A percentile compares a stretch with the other conserved stretches of the same genome.
These are phyloP conservation scores for Sebastes itinus DNA, from an alignment of 2,797 vertebrate genomes.

Conservation along the genomic window DNA sequence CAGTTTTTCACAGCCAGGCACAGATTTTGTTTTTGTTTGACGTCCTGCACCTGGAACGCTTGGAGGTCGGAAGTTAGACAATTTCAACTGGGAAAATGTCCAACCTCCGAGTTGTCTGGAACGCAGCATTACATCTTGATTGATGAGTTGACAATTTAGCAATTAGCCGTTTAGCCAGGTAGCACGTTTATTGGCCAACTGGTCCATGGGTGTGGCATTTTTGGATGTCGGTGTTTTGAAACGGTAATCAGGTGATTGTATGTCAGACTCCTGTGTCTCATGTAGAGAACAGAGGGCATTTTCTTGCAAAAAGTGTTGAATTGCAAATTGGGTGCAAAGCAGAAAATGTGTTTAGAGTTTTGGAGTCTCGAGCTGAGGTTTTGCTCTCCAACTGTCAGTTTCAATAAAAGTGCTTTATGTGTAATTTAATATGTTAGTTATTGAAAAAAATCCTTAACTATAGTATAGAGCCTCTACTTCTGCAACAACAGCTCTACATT, in stretches of 20 bases:
- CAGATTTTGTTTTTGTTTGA: background rate
- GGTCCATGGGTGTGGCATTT: background rate
- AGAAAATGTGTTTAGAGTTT: background rate
- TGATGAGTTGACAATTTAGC: too few relatives aligned
- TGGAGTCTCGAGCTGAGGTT: background rate
- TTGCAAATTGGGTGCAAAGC: background rate
- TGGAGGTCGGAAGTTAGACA: background rate
- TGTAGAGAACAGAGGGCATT: too few relatives aligned
- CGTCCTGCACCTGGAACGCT: background rate
- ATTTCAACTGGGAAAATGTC: background rate
- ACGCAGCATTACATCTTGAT: background rate
- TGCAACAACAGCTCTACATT: too few relatives aligned
- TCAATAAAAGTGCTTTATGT: background rate
- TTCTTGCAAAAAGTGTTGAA: background rate
- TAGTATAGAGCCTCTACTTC: too few relatives aligned
- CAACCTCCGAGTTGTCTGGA: background rate
- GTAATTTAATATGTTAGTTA: background rate
- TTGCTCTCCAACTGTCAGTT: background rate
- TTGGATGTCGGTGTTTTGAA: background rate
- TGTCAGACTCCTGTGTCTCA: too few relatives aligned
- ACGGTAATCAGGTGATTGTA: background rate
- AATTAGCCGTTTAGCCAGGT: background rate
- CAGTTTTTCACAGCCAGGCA: background rate
- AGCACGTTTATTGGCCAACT: background rate
- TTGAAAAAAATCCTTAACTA: too few relatives aligned